Percentiles rank a stretch among this genome's conserved stretches.
Evolutionary conservation across 2,113 vertebrate species (phyloP).

Genomic region (Etheostoma spectabile): DNA sequence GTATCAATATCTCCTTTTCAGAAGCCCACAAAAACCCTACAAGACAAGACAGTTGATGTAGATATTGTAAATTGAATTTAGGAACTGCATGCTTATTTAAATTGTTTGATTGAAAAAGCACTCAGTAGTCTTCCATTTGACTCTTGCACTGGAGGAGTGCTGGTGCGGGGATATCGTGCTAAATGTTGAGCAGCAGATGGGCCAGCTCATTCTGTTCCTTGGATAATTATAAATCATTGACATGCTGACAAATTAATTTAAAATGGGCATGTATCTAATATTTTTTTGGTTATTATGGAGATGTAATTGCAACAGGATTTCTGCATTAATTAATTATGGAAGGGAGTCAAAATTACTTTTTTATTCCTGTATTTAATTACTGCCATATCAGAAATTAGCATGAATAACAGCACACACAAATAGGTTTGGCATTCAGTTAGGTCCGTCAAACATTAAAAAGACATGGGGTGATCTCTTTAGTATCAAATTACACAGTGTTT

Average conservation of each 20-base stretch:
- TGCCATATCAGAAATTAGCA: slow-evolving; percentile 54
- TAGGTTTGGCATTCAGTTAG: slow-evolving; percentile 40
- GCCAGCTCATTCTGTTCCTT: slow-evolving; percentile 38
- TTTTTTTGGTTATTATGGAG: slow-evolving; percentile 71
- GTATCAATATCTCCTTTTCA: slow-evolving; percentile 3
- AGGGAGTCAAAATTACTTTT: slow-evolving; percentile 50
- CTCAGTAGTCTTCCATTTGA: slow-evolving; percentile 6
- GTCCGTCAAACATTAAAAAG: slow-evolving; percentile 25
- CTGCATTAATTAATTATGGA: slow-evolving; percentile 52
- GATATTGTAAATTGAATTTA: slow-evolving; percentile 15
- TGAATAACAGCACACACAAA: slow-evolving; percentile 41
- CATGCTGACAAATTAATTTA: slow-evolving; percentile 64
- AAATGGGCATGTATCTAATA: slow-evolving; percentile 55
- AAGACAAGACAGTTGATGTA: not conserved
- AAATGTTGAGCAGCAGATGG: slow-evolving; percentile 21
- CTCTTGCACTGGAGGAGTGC: not conserved
- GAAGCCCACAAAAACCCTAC: not conserved
- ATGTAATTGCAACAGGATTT: slow-evolving; percentile 64
- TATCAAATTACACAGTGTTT: slow-evolving; percentile 15
- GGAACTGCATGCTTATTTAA: slow-evolving; percentile 9
- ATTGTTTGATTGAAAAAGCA: slow-evolving; percentile 13
- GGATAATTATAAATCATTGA: slow-evolving; percentile 69
- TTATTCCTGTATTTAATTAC: slow-evolving; percentile 53
- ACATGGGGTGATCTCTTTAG: slow-evolving; percentile 43
- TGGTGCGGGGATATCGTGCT: not conserved